These are phyloP conservation scores for Zapornia atra DNA, from an alignment of 2,113 vertebrate species.

Conservation along the genomic window DNA sequence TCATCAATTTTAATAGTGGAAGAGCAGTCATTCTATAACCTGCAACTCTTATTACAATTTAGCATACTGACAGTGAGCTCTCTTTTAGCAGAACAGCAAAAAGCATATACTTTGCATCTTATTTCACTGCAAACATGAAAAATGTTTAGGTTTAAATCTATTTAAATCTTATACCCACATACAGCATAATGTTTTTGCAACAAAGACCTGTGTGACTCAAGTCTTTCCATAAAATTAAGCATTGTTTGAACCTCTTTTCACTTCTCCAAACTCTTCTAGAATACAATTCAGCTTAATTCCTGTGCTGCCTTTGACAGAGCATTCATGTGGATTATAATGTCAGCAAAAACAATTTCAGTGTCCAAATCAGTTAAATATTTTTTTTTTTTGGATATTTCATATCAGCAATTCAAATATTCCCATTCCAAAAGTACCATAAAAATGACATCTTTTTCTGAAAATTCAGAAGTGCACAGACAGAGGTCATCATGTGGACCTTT, in stretches of 20 bases:
- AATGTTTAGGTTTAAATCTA: neutral
- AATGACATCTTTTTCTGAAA: slow-evolving; percentile 43
- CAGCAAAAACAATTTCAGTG: slow-evolving; percentile 53
- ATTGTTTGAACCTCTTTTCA: neutral
- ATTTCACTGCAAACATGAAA: neutral
- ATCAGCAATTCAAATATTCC: slow-evolving; percentile 30
- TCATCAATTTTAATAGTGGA: neutral
- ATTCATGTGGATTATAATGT: neutral
- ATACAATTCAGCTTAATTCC: slow-evolving; percentile 40
- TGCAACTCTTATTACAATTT: neutral
- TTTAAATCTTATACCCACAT: neutral
- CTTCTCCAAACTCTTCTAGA: slow-evolving; percentile 8
- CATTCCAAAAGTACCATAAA: neutral
- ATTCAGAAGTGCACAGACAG: neutral
- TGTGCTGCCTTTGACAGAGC: slow-evolving; percentile 29
- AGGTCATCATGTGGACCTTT: neutral
- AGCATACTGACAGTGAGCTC: neutral
- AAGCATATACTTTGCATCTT: neutral
- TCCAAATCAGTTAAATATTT: neutral
- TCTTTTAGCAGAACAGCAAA: neutral
- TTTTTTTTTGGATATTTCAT: slow-evolving; percentile 12
- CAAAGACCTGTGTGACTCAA: neutral
- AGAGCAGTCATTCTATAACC: neutral
- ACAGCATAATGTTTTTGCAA: neutral
- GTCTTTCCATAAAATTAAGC: neutral